Percentiles rank a stretch among this genome's conserved stretches.
Conservation (phyloP, 2,888 invertebrate species). For the Brachypalpus laphriformis region DNA sequence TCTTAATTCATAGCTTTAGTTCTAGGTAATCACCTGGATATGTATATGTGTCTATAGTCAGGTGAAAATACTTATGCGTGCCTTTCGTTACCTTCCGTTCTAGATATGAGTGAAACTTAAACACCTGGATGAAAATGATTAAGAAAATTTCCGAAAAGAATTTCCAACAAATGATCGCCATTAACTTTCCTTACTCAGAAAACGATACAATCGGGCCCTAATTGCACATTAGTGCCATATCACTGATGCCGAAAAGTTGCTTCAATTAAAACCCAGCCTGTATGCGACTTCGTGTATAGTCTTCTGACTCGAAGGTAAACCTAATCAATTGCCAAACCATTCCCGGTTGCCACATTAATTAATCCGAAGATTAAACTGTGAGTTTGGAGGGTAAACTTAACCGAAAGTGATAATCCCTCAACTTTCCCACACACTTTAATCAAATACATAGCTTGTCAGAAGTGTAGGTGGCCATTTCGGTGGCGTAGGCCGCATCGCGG, state of each 20-base stretch:
- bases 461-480: neutral
- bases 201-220: conserved; percentile 21
- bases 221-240: conserved; percentile 41
- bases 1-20: too few relatives aligned
- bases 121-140: neutral
- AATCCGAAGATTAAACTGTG: conserved; percentile 17
- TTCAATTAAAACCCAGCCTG: neutral
- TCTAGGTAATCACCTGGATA: too few relatives aligned
- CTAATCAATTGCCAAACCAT: conserved; percentile 44
- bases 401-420: conserved; percentile 55
- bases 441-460: conserved; percentile 19
- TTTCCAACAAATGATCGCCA: conserved; percentile 8
- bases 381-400: conserved; percentile 21
- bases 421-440: conserved; percentile 30
- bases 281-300: neutral
- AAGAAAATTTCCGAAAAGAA: neutral
- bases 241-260: conserved; percentile 37
- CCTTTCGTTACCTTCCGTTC: neutral
- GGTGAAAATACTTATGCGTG: too few relatives aligned
- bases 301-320: conserved; percentile 1
- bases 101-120: neutral
- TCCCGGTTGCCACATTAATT: conserved; percentile 49
- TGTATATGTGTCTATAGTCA: too few relatives aligned
- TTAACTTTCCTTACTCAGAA: neutral
- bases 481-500: neutral